Base-by-base conservation (phyloP, 2,888 invertebrate species). In the Epirrhoe alternata region DNA sequence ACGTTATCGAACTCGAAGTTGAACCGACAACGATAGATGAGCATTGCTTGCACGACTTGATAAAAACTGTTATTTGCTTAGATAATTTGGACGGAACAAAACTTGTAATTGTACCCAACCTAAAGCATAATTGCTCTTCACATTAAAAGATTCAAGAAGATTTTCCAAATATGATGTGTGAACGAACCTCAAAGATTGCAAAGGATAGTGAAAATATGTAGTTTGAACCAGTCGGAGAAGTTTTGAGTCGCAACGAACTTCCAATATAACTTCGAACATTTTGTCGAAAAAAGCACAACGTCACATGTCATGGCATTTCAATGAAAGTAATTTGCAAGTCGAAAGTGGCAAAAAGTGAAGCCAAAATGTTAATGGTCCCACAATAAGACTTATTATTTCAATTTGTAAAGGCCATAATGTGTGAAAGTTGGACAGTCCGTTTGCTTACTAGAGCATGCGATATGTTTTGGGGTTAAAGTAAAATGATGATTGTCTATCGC, bases 371-470 rank as follows among this genome's bases (percentile, higher is more conserved):
- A 68, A 51, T 49, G 57, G 60, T 33, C 35, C 49, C 51, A 61
- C 61, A 64, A 49, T 62, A 24, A 62, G 42, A 57, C 61, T 61
- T 54, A 30, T 58, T 52, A 79, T 79, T 77, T 61, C 52, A 64
- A 59, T 66, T 54, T 33, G 52, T 81, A 84, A 80, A 78, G 79
- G 71, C 71, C 79, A 76, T 72, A 69, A 72, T 72, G 80, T 82
- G 87, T 84, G 87, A 89, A 90, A 86, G 87, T 85, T 74, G 72
- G 76, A 77, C 80, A 78, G 79, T 82, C 75, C 77, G 81, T 68
- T n/a, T 86, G 80, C 89, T 86, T 81, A 89, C 77, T 83, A 87
- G 90, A 90, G 88, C 89, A 88, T 85, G 80, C 66, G 76, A 77
- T 68, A 73, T 72, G 66, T 65, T 64, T 69, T 55, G 61, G 58